Percentiles rank a stretch among this genome's conserved stretches.
phyloP scores from a whole-genome alignment of 2,797 vertebrate species.

The Tauraco hartlaubi region DNA sequence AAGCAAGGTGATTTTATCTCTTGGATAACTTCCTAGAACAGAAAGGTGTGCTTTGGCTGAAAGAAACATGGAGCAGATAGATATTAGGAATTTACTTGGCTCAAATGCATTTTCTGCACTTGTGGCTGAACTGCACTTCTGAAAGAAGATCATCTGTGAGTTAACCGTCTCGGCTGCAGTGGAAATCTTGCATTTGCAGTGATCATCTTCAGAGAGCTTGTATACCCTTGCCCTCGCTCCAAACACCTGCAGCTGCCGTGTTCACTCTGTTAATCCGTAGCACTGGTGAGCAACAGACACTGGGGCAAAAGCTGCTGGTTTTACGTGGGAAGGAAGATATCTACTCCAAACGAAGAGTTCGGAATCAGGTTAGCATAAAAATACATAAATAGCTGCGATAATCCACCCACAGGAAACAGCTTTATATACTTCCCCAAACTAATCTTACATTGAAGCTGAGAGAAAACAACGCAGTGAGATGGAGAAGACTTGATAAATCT shows the following conservation, averaged over 20 bases:
- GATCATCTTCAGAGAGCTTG: background rate
- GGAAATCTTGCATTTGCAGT: background rate
- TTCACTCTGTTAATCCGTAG: background rate
- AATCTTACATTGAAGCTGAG: constrained; percentile 9
- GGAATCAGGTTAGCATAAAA: constrained; percentile 37
- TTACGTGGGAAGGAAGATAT: constrained; percentile 14
- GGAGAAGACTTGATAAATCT: constrained; percentile 44
- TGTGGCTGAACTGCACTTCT: background rate
- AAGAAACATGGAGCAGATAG: background rate
- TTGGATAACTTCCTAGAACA: background rate
- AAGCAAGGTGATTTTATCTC: background rate
- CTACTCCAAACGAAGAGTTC: constrained; percentile 19
- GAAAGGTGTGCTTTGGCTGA: background rate
- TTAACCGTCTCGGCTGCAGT: background rate
- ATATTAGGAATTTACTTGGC: background rate
- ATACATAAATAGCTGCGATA: constrained; percentile 53
- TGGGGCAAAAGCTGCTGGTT: constrained; percentile 1
- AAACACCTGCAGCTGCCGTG: background rate
- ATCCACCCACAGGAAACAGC: constrained; percentile 59
- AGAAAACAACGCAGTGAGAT: background rate
- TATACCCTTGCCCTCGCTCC: background rate
- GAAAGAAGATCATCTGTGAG: background rate
- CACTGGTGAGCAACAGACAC: background rate
- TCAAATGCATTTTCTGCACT: background rate
- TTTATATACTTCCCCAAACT: constrained; percentile 41